phyloP scores from a whole-genome alignment of 1,140 invertebrate genomes.

The Zaprionus inermis region DNA sequence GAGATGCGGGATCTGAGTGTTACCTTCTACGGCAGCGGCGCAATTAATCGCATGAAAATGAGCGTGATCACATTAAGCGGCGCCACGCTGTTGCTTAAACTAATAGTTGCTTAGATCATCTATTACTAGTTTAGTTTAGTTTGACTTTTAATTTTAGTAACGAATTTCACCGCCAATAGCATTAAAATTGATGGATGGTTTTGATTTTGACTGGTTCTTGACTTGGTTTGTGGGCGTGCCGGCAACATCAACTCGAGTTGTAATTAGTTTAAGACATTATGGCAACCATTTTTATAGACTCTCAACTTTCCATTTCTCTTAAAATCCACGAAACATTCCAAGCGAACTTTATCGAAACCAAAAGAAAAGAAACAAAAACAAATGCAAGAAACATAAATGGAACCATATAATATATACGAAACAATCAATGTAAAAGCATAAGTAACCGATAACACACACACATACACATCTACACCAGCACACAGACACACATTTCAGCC shows the following conservation, averaged over 20 bases:
- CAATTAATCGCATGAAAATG: slow-evolving; percentile 69
- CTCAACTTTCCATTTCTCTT: slow-evolving; percentile 34
- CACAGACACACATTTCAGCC: slow-evolving; percentile 37
- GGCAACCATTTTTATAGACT: slow-evolving; percentile 21
- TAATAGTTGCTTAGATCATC: slow-evolving; percentile 60
- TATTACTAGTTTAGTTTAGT: slow-evolving; percentile 1
- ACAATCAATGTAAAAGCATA: slow-evolving; percentile 80
- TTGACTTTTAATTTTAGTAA: slow-evolving; percentile 47
- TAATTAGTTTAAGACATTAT: slow-evolving; percentile 40
- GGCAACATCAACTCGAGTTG: slow-evolving; percentile 31
- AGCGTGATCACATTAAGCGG: slow-evolving; percentile 60
- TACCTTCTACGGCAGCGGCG: slow-evolving; percentile 81
- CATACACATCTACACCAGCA: slow-evolving; percentile 12
- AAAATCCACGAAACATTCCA: slow-evolving; percentile 32
- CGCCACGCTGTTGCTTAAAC: slow-evolving; percentile 57
- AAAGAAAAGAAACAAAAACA: slow-evolving; percentile 38
- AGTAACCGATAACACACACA: slow-evolving; percentile 39
- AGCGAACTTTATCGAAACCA: slow-evolving; percentile 37
- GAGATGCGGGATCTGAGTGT: slow-evolving; percentile 83
- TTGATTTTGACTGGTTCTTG: slow-evolving; percentile 36
- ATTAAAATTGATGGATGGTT: slow-evolving; percentile 43
- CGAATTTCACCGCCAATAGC: slow-evolving; percentile 76
- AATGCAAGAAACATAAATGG: slow-evolving; percentile 48
- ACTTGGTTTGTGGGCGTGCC: background rate
- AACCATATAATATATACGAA: slow-evolving; percentile 67